phyloP scores from a whole-genome alignment of 2,113 vertebrate species.

The Megaceryle torquata region DNA sequence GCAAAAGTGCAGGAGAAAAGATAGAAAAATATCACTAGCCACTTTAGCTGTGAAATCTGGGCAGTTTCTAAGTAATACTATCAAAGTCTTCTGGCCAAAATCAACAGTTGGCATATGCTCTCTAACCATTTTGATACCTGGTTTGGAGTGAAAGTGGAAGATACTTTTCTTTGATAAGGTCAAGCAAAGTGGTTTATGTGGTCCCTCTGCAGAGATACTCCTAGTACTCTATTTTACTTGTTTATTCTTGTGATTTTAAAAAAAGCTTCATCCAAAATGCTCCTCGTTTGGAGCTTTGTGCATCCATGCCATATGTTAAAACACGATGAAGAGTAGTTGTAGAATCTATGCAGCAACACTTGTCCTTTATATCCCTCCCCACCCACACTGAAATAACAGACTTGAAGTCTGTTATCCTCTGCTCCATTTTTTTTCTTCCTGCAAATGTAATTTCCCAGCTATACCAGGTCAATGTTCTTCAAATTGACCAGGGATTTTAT shows the following conservation, averaged over 20 bases:
- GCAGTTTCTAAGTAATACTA: not conserved
- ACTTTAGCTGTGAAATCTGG: not conserved
- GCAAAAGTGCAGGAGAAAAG: not conserved
- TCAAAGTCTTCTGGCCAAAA: not conserved
- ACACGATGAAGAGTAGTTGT: conserved; percentile 11
- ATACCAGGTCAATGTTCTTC: not conserved
- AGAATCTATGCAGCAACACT: not conserved
- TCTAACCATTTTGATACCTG: not conserved
- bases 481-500: not conserved
- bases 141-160: not conserved
- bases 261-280: not conserved
- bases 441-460: not conserved
- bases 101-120: not conserved
- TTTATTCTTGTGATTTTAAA: conserved; percentile 31
- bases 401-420: not conserved
- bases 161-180: not conserved
- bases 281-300: not conserved
- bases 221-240: conserved; percentile 3
- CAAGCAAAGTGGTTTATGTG: not conserved
- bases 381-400: conserved; percentile 5
- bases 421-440: not conserved
- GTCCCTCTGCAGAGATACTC: not conserved
- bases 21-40: not conserved
- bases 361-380: not conserved
- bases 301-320: conserved; percentile 42